These are phyloP conservation scores for Actinemys pallida DNA, from an alignment of 2,113 vertebrate genomes.

Conservation along the genomic window DNA sequence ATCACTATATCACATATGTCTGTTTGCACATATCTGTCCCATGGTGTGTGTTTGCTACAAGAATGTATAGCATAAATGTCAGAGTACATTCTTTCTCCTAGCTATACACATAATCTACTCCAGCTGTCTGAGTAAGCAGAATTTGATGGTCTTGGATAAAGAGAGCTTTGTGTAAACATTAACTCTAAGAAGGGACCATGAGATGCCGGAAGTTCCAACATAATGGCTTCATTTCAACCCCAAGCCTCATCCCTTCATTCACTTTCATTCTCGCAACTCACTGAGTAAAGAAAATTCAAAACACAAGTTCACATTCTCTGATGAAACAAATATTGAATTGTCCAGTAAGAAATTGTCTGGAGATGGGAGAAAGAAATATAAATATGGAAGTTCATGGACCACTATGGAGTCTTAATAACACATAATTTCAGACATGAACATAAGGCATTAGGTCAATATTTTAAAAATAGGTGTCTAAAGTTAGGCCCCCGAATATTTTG, in stretches of 20 bases:
- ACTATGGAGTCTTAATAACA: background rate
- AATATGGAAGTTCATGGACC: background rate
- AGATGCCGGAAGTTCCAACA: background rate
- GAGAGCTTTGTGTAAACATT: constrained; percentile 14
- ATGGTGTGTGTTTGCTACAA: background rate
- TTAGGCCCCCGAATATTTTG: background rate
- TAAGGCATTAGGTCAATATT: background rate
- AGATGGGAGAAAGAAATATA: background rate
- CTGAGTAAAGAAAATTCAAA: background rate
- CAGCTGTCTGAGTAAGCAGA: background rate
- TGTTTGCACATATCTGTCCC: background rate
- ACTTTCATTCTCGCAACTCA: constrained; percentile 7
- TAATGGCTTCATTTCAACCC: background rate
- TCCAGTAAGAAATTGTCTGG: background rate
- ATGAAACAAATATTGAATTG: background rate
- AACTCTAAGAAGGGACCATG: background rate
- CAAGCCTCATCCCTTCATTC: background rate
- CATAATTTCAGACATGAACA: background rate
- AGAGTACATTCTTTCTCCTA: background rate
- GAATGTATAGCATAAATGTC: background rate
- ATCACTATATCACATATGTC: background rate
- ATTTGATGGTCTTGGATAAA: background rate
- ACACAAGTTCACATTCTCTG: background rate
- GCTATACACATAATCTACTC: background rate
- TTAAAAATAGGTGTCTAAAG: background rate